Evolutionary conservation across 2,888 invertebrate genomes (phyloP).

Genomic region (Pyrrhosoma nymphula): DNA sequence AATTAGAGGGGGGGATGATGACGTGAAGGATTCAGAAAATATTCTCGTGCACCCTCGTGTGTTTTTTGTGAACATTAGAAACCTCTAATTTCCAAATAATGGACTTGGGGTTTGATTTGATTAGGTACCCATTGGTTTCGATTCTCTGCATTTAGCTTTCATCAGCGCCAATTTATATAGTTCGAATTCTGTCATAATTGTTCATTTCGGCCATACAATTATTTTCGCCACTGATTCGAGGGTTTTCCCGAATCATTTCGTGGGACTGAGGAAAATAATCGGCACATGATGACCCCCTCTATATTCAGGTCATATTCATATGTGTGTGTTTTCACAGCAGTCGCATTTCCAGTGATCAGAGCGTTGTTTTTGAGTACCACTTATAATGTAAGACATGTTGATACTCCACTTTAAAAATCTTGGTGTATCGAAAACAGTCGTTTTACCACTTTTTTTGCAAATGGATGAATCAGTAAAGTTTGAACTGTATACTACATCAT

Average conservation of each 20-base stretch:
- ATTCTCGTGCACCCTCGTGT: background rate
- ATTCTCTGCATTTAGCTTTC: slow-evolving; percentile 35
- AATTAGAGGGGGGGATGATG: background rate
- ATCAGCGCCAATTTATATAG: slow-evolving; percentile 3
- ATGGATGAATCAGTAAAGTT: too few relatives aligned
- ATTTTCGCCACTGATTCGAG: slow-evolving; percentile 7
- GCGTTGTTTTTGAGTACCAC: too few relatives aligned
- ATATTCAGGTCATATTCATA: background rate
- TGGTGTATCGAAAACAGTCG: too few relatives aligned
- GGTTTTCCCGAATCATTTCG: background rate
- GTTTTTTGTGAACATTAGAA: background rate
- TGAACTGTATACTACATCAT: too few relatives aligned
- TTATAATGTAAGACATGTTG: too few relatives aligned
- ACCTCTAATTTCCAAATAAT: slow-evolving; percentile 3
- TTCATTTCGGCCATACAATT: background rate
- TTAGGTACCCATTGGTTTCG: slow-evolving; percentile 10
- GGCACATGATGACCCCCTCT: background rate
- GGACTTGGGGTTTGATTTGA: background rate
- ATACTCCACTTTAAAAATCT: too few relatives aligned
- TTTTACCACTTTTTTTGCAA: too few relatives aligned
- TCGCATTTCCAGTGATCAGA: background rate
- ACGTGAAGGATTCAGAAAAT: background rate
- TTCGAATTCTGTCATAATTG: slow-evolving; percentile 28
- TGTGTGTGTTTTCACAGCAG: background rate
- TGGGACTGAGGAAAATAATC: background rate